Conservation (phyloP, 2,797 vertebrate species). For the Sebastes taczanowskii region DNA sequence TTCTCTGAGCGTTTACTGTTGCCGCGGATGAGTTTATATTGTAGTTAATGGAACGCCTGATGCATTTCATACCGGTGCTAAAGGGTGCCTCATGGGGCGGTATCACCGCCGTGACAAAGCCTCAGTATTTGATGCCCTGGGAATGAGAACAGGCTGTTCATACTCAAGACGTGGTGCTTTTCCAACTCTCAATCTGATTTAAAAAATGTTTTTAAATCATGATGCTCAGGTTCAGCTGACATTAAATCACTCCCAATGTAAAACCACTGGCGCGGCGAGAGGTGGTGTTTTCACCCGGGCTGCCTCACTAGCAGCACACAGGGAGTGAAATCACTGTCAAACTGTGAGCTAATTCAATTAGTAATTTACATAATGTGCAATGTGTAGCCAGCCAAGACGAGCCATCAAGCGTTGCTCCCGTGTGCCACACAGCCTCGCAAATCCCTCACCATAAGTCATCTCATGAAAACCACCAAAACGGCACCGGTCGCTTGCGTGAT, state of each 20-base stretch:
- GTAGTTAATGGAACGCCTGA: too few species aligned
- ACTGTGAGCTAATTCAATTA: conserved; percentile 10
- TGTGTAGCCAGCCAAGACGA: conserved; percentile 19
- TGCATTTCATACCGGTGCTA: too few species aligned
- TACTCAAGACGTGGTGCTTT: neutral
- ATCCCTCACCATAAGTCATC: conserved; percentile 70
- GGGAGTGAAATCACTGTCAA: conserved; percentile 11
- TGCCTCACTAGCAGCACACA: neutral
- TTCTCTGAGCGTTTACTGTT: too few species aligned
- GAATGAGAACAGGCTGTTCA: neutral
- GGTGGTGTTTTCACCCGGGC: conserved; percentile 37
- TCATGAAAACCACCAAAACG: conserved; percentile 79
- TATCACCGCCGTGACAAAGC: too few species aligned
- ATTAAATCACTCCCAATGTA: conserved; percentile 28
- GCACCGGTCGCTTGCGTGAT: conserved; percentile 87
- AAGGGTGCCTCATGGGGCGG: too few species aligned
- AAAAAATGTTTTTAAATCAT: neutral
- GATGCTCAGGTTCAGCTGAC: conserved; percentile 48
- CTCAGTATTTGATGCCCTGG: too few species aligned
- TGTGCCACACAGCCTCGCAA: conserved; percentile 63
- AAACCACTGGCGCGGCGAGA: neutral
- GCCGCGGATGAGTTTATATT: too few species aligned
- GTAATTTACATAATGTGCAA: conserved; percentile 23
- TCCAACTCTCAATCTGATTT: neutral
- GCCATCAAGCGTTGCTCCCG: conserved; percentile 38